Conservation (phyloP, 2,888 invertebrate species). For the Nemotelus nigrinus region DNA sequence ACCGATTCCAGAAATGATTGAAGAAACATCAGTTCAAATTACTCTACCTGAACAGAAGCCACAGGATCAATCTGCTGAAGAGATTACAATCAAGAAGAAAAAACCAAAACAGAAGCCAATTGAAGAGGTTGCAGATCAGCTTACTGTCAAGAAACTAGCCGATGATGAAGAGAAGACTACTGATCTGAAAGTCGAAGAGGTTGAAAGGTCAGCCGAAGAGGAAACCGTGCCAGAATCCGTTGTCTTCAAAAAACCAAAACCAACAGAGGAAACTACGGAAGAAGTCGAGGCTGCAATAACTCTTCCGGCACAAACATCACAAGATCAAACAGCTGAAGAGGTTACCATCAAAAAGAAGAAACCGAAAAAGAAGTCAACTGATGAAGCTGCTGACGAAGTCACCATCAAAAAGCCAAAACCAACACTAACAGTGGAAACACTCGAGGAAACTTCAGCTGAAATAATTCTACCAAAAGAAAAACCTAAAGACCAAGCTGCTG, state of each 20-base stretch:
- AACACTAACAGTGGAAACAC: constrained; percentile 10
- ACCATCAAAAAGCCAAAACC: constrained; percentile 55
- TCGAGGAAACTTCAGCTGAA: constrained; percentile 47
- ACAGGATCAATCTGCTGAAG: constrained; percentile 52
- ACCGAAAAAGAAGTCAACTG: constrained; percentile 55
- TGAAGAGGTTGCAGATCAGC: constrained; percentile 27
- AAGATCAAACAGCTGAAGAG: constrained; percentile 55
- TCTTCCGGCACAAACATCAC: constrained; percentile 24
- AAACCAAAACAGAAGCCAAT: constrained; percentile 57
- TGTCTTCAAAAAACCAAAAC: constrained; percentile 57
- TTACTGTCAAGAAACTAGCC: constrained; percentile 52
- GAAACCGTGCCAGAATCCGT: constrained; percentile 56
- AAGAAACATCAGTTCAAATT: constrained; percentile 16
- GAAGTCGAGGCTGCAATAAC: constrained; percentile 53
- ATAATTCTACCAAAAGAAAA: constrained; percentile 29
- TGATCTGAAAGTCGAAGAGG: constrained; percentile 22
- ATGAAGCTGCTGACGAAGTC: constrained; percentile 19
- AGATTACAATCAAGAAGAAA: constrained; percentile 57
- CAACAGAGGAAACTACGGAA: constrained; percentile 59
- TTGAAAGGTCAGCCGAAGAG: constrained; percentile 50
- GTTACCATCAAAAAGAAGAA: constrained; percentile 59
- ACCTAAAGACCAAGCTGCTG: constrained; percentile 54
- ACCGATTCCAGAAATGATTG: constrained; percentile 58
- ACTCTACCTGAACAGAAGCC: constrained; percentile 24
- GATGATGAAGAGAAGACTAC: neutral